Conservation (phyloP, 2,888 invertebrate species). For the Coremacera marginata region DNA sequence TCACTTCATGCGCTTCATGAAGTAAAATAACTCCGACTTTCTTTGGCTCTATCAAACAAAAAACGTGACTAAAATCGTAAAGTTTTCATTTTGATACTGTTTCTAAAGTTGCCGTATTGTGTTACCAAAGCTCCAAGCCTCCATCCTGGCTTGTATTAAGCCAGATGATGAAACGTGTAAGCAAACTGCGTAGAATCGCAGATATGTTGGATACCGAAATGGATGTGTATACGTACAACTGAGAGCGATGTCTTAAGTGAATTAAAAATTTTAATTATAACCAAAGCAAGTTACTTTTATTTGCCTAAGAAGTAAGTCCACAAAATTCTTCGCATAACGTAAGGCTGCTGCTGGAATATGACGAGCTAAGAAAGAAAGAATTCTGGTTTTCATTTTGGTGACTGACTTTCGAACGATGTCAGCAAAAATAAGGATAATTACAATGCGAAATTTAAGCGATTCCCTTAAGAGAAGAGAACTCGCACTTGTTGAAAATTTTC, state of each 20-base stretch:
- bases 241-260: conserved; percentile 22
- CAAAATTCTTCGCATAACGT: no score
- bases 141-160: not conserved
- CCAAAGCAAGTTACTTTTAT: conserved; percentile 43
- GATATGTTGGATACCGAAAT: not conserved
- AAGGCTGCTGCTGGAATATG: no score
- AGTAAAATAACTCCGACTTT: conserved; percentile 14
- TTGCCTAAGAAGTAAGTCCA: no score
- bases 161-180: conserved; percentile 35
- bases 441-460: no score
- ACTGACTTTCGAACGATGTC: no score
- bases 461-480: no score
- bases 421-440: no score
- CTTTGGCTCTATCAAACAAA: conserved; percentile 41
- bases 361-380: no score
- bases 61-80: conserved; percentile 55
- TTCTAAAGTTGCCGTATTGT: conserved; percentile 19
- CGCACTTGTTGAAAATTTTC: no score
- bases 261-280: conserved; percentile 54
- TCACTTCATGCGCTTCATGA: not conserved
- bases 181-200: not conserved
- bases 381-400: no score
- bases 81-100: conserved; percentile 38
- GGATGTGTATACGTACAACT: not conserved
- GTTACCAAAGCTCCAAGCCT: not conserved